Percentiles rank a stretch among this genome's conserved stretches.
Evolutionary conservation across 64 coral and sea anemone genomes (phyloP).

Genomic region (Montipora cactus): DNA sequence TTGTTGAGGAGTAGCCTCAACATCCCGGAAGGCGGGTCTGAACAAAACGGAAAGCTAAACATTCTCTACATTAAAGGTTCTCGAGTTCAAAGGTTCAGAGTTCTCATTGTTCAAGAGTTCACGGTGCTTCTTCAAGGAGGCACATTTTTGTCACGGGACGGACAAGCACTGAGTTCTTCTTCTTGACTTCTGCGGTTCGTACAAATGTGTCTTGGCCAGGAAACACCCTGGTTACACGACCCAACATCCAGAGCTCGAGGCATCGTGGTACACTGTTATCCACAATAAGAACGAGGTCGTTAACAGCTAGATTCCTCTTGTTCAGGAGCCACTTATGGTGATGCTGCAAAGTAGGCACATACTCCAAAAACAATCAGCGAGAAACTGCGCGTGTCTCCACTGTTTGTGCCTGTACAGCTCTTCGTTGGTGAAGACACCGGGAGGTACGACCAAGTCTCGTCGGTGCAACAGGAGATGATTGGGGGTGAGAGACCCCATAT

Average conservation of each 20-base stretch:
- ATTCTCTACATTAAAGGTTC: neutral
- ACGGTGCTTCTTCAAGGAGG: too few species aligned
- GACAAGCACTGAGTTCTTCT: too few species aligned
- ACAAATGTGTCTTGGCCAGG: neutral
- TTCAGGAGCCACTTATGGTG: conserved; percentile 25
- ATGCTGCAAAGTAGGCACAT: conserved; percentile 12
- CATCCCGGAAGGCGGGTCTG: neutral
- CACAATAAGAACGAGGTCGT: conserved; percentile 37
- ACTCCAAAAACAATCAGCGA: conserved; percentile 50
- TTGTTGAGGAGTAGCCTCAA: conserved; percentile 8
- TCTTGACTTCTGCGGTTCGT: too few species aligned
- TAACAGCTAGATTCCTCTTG: conserved; percentile 1
- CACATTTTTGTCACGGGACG: too few species aligned
- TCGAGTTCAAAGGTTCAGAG: too few species aligned
- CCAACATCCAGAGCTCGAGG: too few species aligned
- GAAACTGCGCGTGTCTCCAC: conserved; percentile 17
- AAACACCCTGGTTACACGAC: too few species aligned
- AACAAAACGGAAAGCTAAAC: neutral
- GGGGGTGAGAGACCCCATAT: conserved; percentile 33
- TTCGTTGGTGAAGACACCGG: neutral
- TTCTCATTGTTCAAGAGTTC: too few species aligned
- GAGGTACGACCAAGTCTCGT: neutral
- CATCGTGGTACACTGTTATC: neutral
- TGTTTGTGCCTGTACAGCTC: neutral
- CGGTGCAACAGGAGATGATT: conserved; percentile 30